A percentile compares a stretch with the other conserved stretches of the same genome.
Evolutionary conservation across 1,140 invertebrate species (phyloP).

Genomic region (Macrobrachium rosenbergii): DNA sequence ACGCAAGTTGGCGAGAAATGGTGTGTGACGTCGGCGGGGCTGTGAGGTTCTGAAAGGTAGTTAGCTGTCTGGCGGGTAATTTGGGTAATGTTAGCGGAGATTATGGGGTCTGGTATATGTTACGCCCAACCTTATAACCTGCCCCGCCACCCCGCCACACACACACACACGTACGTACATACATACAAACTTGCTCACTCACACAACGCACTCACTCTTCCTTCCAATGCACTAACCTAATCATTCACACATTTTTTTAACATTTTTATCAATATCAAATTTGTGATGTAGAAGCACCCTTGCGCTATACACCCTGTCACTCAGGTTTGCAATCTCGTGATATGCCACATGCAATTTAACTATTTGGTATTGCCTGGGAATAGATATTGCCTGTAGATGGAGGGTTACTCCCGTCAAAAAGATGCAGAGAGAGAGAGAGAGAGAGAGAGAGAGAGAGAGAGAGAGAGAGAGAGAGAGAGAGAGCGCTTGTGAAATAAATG

Average conservation of each 20-base stretch:
- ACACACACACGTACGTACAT: conserved; percentile 56
- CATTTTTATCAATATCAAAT: too few relatives aligned
- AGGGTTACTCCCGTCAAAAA: too few relatives aligned
- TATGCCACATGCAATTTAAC: too few relatives aligned
- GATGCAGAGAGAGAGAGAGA: too few relatives aligned
- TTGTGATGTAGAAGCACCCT: too few relatives aligned
- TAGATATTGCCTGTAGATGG: too few relatives aligned
- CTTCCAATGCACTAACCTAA: too few relatives aligned
- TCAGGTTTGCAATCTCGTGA: too few relatives aligned
- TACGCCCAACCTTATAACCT: conserved; percentile 60
- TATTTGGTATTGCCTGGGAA: too few relatives aligned
- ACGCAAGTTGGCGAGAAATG: conserved; percentile 46
- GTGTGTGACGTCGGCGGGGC: conserved; percentile 52
- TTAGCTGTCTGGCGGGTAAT: conserved; percentile 64
- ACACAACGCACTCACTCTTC: conserved; percentile 38
- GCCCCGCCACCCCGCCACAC: conserved; percentile 51
- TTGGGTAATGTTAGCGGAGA: conserved; percentile 66
- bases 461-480: conserved; percentile 34
- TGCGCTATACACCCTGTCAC: too few relatives aligned
- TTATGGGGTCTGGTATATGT: conserved; percentile 66
- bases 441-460: conserved; percentile 20
- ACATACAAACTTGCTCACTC: conserved; percentile 53
- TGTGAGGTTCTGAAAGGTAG: conserved; percentile 56
- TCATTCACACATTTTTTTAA: too few relatives aligned
- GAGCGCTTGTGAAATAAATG: background rate